Base-by-base conservation (phyloP, 2,113 vertebrate genomes). In the Motacilla tschutschensis region DNA sequence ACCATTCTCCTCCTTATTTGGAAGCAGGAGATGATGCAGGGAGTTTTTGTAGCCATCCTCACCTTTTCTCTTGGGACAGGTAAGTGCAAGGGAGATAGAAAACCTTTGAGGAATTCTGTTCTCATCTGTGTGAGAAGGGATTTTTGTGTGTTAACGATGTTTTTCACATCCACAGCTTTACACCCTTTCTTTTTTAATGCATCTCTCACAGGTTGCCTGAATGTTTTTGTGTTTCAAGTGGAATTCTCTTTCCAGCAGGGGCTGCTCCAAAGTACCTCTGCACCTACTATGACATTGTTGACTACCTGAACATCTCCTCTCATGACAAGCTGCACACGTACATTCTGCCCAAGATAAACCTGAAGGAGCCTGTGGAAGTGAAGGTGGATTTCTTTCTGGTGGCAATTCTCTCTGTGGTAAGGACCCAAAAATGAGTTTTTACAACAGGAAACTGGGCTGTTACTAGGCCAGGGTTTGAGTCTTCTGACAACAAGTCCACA, bases 351-450 rank as follows among this genome's bases (percentile, higher is more conserved):
- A 97, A 97, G 62, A 74, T 15, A 7, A 69, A 95, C 88, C 91
- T 91, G 95, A 87, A 43, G 3, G 76, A 79, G 7, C 29, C 87
- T 6, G 78, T 97, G 25, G 15, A 54, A 1, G 92, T 97, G 31
- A 22, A 17, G 17, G 3, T 98, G 50, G 94, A 97, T 84, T 80
- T 97, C 59, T 0, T 94, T 14, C 28, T 98, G 12, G 60, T 86
- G 2, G 94, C 96, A 6, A 97, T 98, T 83, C 87, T 98, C 35
- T 81, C 95, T 5, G 95, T 97, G 96, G 95, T 96, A 92, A 95
- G 92, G 28, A 74, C 24, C 8, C 41, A 46, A 71, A 71, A 69
- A 6, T 3, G 1, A 79, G 29, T 22, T 9, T 44, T 64, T 40
- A 2, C 11, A 43, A 33, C 4, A 60, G 70, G 31, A 58, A 86